Percentiles rank a stretch among this genome's conserved stretches.
phyloP scores from a whole-genome alignment of 1,140 invertebrate species.

The Cyrtorhinus lividipennis region DNA sequence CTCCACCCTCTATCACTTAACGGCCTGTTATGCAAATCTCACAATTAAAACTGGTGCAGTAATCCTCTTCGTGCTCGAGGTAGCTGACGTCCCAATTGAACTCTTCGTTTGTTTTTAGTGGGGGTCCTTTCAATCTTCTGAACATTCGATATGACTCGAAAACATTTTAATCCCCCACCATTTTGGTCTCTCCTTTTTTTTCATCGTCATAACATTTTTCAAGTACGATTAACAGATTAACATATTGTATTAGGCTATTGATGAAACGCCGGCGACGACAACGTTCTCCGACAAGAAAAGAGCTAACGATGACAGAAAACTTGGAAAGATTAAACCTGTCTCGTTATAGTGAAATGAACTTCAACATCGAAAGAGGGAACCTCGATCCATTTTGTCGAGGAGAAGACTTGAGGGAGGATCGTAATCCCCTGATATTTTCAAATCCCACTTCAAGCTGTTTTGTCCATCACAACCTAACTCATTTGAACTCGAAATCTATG shows the following conservation, averaged over 20 bases:
- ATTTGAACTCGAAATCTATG: no score
- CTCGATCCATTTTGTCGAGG: no score
- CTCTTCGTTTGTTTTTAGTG: conserved; percentile 5
- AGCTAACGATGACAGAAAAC: no score
- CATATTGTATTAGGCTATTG: conserved; percentile 1
- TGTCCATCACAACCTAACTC: no score
- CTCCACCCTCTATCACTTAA: no score
- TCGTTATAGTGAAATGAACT: background rate
- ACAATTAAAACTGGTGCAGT: conserved; percentile 9
- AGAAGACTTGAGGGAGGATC: no score
- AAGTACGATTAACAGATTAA: background rate
- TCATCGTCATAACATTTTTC: no score
- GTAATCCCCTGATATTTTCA: no score
- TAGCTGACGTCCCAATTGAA: conserved; percentile 7
- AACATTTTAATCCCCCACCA: conserved; percentile 3
- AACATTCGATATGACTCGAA: background rate
- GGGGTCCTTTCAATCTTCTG: background rate
- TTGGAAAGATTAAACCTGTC: background rate
- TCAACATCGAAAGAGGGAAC: no score
- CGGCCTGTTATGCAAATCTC: background rate
- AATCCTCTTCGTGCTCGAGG: background rate
- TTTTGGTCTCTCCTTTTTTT: background rate
- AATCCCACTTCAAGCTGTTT: no score
- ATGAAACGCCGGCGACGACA: background rate
- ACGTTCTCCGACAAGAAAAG: no score